Evolutionary conservation across 92 coral and sea anemone genomes (phyloP).

Genomic region (Porites lobata): DNA sequence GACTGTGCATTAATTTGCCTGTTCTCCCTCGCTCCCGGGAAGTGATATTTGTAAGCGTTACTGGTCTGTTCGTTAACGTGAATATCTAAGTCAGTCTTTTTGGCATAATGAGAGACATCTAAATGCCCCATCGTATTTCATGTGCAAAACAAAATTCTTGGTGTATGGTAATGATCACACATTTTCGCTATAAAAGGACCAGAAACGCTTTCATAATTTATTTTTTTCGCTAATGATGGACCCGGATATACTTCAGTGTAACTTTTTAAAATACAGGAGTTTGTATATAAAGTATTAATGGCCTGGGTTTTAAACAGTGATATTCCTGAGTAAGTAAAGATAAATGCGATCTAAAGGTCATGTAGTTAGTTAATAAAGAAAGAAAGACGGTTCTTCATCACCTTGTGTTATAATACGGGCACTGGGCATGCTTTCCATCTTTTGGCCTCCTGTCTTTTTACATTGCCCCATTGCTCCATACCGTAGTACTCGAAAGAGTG

Average conservation of each 20-base stretch:
- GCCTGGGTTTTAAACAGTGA: conserved; percentile 11
- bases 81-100: not conserved
- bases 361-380: conserved; percentile 16
- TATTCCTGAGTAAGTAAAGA: not conserved
- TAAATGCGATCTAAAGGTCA: not conserved
- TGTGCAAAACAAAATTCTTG: not conserved
- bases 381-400: not conserved
- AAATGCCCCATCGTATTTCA: not conserved
- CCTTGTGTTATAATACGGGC: not conserved
- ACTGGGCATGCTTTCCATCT: no score
- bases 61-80: not conserved
- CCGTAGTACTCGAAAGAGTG: no score
- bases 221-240: not conserved
- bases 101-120: not conserved
- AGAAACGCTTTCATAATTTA: not conserved
- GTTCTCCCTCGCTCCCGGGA: not conserved
- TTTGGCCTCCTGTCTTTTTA: no score
- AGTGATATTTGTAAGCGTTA: not conserved
- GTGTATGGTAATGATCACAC: not conserved
- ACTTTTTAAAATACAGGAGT: conserved; percentile 11
- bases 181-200: not conserved
- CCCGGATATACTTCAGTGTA: not conserved
- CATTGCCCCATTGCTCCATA: no score
- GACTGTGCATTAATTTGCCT: not conserved
- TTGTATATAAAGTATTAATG: conserved; percentile 34